These are phyloP conservation scores for Netelia fuscicornis DNA, from an alignment of 2,888 invertebrate genomes.

Conservation along the genomic window DNA sequence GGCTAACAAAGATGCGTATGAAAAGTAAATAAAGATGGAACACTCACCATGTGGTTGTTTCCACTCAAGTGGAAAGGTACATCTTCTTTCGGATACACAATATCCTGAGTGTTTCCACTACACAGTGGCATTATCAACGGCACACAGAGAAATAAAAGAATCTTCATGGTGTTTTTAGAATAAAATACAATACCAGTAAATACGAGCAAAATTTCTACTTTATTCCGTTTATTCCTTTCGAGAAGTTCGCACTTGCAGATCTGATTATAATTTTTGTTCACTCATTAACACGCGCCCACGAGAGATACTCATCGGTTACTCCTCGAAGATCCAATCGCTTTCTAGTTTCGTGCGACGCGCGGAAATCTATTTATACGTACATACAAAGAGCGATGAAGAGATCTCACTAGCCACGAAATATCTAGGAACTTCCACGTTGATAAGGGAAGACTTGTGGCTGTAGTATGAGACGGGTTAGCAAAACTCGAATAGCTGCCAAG, in stretches of 20 bases:
- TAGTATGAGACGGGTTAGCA: background rate
- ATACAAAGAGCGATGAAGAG: background rate
- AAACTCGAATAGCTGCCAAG: constrained; percentile 66
- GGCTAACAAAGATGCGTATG: background rate
- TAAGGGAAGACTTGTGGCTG: background rate
- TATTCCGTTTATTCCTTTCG: background rate
- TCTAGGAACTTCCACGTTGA: background rate
- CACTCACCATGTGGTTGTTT: constrained; percentile 68
- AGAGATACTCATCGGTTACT: background rate
- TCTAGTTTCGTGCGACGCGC: constrained; percentile 15
- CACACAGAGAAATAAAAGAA: constrained; percentile 11
- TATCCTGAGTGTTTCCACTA: constrained; percentile 73
- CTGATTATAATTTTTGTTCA: background rate
- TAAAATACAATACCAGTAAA: background rate
- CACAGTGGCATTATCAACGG: constrained; percentile 26
- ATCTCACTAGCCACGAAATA: background rate
- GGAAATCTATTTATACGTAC: background rate
- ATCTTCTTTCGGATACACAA: constrained; percentile 77
- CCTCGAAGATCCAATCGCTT: constrained; percentile 8
- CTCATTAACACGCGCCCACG: background rate
- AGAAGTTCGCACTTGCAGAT: background rate
- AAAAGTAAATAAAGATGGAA: background rate
- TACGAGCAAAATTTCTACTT: background rate
- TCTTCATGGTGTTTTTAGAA: background rate
- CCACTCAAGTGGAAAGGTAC: constrained; percentile 72